Evolutionary conservation across 2,113 vertebrate genomes (phyloP), one percentile per base, ranked within the genome.

Genomic region (Psittacara wagleri): DNA sequence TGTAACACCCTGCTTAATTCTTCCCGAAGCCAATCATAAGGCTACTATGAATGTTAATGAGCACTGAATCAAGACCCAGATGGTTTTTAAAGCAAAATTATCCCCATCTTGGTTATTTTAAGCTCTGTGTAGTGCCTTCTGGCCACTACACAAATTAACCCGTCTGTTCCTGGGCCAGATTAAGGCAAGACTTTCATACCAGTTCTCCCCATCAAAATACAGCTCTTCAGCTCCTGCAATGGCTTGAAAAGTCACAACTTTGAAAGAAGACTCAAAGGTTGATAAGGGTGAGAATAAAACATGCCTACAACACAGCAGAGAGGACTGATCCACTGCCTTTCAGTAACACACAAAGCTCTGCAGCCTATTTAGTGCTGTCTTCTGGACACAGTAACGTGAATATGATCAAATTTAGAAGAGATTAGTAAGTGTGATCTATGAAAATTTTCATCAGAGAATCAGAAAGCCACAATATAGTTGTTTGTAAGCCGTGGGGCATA

Each of bases 11-110:
- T 83, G 37, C 59, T 89, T 86, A 82, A 94, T 94, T 94, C 93
- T 76, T 94, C 74, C 44, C 91, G 87, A 95, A 96, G 78, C 94
- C 93, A 95, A 94, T 95, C 89, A 75, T 64, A 87, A 92, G 84
- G 92, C 86, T 87, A 96, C 77, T 73, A 91, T 61, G 78, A 95
- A 94, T 92, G 89, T 91, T 94, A 96, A 92, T 92, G 91, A 95
- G 78, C 57, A 82, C 37, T 69, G 93, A 94, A 92, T 90, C 75
- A 88, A 92, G 68, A 83, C 92, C 86, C 88, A 93, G 95, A 91
- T 96, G 91, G 70, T 92, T 95, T 86, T 91, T 92, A 84, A 89
- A 95, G 89, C 77, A 63, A 97, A 94, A 92, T 95, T 87, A 92
- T 85, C 94, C 83, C 46, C 62, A 93, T 95, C 90, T 93, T 83